A percentile compares a stretch with the other conserved stretches of the same genome.
Evolutionary conservation across 2,113 vertebrate genomes (phyloP).

Genomic region (Proterorhinus semilunaris): DNA sequence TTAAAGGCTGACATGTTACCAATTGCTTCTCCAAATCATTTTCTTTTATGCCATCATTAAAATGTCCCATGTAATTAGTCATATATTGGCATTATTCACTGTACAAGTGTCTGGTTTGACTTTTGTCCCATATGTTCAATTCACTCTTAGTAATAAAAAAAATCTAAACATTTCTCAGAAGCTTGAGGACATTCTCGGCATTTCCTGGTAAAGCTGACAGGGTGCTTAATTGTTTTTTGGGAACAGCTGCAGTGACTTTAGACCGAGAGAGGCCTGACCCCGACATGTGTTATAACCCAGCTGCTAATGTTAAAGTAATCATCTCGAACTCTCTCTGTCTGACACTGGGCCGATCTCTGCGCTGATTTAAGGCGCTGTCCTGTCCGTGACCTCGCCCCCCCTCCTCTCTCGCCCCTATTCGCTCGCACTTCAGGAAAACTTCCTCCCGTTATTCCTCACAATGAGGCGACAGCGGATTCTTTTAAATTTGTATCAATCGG

Average conservation of each 20-base stretch:
- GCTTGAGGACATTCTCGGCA: not conserved
- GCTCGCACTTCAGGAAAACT: conserved; percentile 56
- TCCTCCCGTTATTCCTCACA: conserved; percentile 62
- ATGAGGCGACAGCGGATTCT: conserved; percentile 54
- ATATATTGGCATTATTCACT: too few species aligned
- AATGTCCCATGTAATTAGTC: too few species aligned
- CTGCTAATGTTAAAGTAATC: conserved; percentile 45
- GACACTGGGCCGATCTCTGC: conserved; percentile 62
- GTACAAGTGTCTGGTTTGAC: too few species aligned
- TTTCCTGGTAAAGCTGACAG: not conserved
- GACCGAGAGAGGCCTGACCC: conserved; percentile 30
- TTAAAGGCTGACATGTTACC: too few species aligned
- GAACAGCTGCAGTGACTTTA: not conserved
- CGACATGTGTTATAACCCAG: conserved; percentile 51
- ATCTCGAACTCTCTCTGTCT: conserved; percentile 63
- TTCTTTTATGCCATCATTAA: too few species aligned
- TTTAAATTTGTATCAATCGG: conserved; percentile 13
- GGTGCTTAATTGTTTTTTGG: not conserved
- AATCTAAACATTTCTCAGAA: not conserved
- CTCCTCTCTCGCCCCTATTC: conserved; percentile 43
- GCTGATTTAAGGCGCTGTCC: conserved; percentile 77
- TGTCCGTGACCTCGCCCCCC: conserved; percentile 59
- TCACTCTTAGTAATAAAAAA: not conserved
- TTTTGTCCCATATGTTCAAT: too few species aligned
- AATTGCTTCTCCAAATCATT: too few species aligned